Evolutionary conservation across 2,888 invertebrate species (phyloP).

Genomic region (Mythimna lalbum): DNA sequence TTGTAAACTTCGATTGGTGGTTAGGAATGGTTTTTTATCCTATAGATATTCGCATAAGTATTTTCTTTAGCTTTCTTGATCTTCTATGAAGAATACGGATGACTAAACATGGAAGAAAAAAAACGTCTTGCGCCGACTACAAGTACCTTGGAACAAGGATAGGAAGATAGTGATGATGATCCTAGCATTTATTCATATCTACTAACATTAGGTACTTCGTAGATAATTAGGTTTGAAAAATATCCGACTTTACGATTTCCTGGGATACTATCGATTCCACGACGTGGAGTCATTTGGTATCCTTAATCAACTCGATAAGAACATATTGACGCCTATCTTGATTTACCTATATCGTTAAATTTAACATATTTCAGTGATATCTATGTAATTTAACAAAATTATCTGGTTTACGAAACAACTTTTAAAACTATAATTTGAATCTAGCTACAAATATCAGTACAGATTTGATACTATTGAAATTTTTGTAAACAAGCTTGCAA

Average conservation of each 20-base stretch:
- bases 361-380: conserved; percentile 13
- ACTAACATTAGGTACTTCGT: neutral
- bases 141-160: neutral
- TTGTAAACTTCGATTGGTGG: neutral
- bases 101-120: too few relatives aligned
- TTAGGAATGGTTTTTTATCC: neutral
- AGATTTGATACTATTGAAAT: too few relatives aligned
- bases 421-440: neutral
- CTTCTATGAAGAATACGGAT: neutral
- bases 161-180: neutral
- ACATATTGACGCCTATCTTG: conserved; percentile 12
- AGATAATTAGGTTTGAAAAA: neutral
- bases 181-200: neutral
- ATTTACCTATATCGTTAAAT: conserved; percentile 32
- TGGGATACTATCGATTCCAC: conserved; percentile 4
- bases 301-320: conserved; percentile 36
- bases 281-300: conserved; percentile 17
- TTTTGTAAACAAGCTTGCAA: too few relatives aligned
- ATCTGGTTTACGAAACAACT: neutral
- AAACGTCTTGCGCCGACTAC: too few relatives aligned
- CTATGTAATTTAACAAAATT: conserved; percentile 16
- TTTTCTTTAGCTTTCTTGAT: neutral
- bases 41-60: neutral
- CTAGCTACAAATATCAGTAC: neutral
- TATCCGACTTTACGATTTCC: conserved; percentile 7